Percentiles rank a stretch among this genome's conserved stretches.
These are phyloP conservation scores for Machimus rusticus DNA, from an alignment of 2,888 invertebrate genomes.

Conservation along the genomic window DNA sequence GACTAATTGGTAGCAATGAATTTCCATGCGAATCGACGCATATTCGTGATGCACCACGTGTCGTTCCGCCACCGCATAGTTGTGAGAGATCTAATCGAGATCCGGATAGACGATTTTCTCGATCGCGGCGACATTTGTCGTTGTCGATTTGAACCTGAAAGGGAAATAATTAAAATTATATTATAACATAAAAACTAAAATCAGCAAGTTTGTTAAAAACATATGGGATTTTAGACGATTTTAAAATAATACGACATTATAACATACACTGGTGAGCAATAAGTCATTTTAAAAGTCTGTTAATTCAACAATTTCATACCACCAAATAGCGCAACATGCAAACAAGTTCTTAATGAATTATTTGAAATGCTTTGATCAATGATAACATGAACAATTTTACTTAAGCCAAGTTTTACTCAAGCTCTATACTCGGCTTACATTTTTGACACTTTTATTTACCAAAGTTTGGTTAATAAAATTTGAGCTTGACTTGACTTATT, in stretches of 20 bases:
- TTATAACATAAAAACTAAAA: background rate
- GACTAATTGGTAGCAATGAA: conserved; percentile 54
- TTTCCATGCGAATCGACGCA: conserved; percentile 58
- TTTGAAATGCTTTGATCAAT: too few species aligned
- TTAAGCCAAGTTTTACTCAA: too few species aligned
- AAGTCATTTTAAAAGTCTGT: background rate
- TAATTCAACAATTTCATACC: background rate
- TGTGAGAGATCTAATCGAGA: conserved; percentile 60
- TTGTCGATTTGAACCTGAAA: conserved; percentile 63
- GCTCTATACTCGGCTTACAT: too few species aligned
- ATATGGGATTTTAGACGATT: background rate
- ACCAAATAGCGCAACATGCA: too few species aligned
- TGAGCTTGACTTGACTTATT: too few species aligned
- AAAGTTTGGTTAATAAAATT: too few species aligned
- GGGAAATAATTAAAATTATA: background rate
- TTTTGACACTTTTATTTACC: too few species aligned
- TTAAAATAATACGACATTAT: background rate
- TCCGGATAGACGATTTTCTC: conserved; percentile 56
- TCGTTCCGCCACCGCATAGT: conserved; percentile 56
- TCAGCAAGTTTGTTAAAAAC: background rate
- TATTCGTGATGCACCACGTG: conserved; percentile 49
- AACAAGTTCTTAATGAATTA: too few species aligned
- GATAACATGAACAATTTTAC: too few species aligned
- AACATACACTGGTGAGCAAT: background rate
- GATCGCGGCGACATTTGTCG: conserved; percentile 63